phyloP scores from a whole-genome alignment of 2,888 invertebrate genomes.

The Elgonia sp. region DNA sequence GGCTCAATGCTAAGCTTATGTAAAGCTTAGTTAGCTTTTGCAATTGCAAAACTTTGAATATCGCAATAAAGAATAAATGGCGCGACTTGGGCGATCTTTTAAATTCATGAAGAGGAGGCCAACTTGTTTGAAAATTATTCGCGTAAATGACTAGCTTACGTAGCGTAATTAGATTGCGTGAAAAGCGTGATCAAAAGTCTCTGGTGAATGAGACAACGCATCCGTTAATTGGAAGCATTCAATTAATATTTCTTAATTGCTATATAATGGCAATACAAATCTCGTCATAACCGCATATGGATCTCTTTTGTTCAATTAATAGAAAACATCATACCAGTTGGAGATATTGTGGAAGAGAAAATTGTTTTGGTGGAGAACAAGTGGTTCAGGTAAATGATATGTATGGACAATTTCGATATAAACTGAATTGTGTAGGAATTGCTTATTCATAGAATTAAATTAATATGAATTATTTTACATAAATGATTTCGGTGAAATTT shows the following conservation, averaged over 20 bases:
- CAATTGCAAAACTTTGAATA: conserved; percentile 65
- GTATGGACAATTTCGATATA: no score
- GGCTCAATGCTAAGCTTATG: conserved; percentile 56
- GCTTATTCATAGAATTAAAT: no score
- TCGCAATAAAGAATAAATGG: conserved; percentile 66
- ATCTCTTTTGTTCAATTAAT: conserved; percentile 83
- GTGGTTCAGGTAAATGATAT: no score
- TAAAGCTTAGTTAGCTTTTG: conserved; percentile 68
- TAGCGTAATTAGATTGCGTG: conserved; percentile 17
- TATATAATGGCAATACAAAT: conserved; percentile 81
- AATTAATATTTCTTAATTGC: conserved; percentile 85
- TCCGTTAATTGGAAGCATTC: conserved; percentile 85
- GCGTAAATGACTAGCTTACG: conserved; percentile 14
- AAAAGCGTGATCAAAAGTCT: conserved; percentile 43
- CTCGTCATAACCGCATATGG: conserved; percentile 78
- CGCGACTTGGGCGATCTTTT: conserved; percentile 55
- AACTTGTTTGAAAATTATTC: conserved; percentile 59
- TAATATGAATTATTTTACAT: no score
- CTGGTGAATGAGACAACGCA: conserved; percentile 42
- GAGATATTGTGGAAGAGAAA: neutral
- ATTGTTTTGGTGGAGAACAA: no score
- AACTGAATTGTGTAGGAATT: no score
- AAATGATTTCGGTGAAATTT: no score
- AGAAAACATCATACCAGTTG: conserved; percentile 44
- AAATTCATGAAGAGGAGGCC: conserved; percentile 35